Conservation (phyloP, 1,140 invertebrate species). For the Aphis gossypii region DNA sequence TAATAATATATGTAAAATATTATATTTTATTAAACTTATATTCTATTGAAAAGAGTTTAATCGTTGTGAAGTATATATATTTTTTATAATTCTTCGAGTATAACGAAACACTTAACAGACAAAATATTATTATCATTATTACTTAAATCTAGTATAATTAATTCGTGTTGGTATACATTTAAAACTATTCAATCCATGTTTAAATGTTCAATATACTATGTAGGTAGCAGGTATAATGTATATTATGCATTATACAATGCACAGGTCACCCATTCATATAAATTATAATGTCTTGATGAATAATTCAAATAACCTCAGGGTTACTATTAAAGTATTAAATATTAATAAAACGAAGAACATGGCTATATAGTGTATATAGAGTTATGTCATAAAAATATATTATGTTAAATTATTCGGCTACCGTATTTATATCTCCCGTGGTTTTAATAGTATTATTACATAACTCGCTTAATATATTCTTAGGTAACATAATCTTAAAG, state of each 20-base stretch:
- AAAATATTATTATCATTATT: background rate
- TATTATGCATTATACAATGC: no score
- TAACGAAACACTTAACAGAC: background rate
- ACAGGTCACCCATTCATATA: background rate
- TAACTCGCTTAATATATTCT: background rate
- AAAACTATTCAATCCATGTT: background rate
- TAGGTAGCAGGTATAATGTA: background rate
- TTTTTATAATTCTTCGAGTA: background rate
- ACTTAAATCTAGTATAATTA: slow-evolving; percentile 13
- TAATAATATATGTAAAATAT: background rate
- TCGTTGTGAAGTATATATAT: background rate
- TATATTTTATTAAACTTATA: background rate
- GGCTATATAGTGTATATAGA: background rate
- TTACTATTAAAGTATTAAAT: slow-evolving; percentile 20
- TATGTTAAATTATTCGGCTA: slow-evolving; percentile 5
- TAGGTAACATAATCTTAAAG: background rate
- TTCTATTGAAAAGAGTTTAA: background rate
- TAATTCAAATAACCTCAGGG: slow-evolving; percentile 44
- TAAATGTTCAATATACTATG: background rate
- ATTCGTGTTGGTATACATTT: background rate
- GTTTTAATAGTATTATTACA: background rate
- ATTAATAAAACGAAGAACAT: slow-evolving; percentile 9
- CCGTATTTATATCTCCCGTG: background rate
- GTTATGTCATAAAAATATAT: background rate
- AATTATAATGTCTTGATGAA: background rate